These are phyloP conservation scores for Etheostoma spectabile DNA, from an alignment of 2,113 vertebrate genomes.

Conservation along the genomic window DNA sequence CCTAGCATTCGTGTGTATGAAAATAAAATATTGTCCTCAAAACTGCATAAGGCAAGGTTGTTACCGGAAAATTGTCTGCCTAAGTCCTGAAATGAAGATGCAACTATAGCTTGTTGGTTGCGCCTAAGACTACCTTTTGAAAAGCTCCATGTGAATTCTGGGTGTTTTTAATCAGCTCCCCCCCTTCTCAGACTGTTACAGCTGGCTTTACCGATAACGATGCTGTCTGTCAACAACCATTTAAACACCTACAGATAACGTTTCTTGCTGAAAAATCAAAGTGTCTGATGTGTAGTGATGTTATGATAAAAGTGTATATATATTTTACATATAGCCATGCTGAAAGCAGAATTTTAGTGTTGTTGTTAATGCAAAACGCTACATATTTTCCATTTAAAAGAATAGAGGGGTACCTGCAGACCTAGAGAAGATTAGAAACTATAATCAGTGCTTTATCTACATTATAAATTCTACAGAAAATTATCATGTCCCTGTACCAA, in stretches of 20 bases:
- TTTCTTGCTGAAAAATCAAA: conserved; percentile 18
- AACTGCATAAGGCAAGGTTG: conserved; percentile 14
- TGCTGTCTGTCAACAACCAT: conserved; percentile 26
- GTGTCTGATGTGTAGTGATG: conserved; percentile 5
- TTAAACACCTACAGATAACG: conserved; percentile 24
- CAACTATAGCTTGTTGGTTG: conserved; percentile 7
- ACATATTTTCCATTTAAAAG: not conserved
- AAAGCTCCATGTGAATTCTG: conserved; percentile 14
- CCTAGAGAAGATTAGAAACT: not conserved
- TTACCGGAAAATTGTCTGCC: not conserved
- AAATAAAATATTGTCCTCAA: conserved; percentile 38
- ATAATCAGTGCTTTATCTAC: not conserved
- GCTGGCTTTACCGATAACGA: conserved; percentile 13
- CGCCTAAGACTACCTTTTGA: not conserved
- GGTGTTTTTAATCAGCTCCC: conserved; percentile 22
- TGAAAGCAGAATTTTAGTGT: not conserved
- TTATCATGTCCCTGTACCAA: not conserved
- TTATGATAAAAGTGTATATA: not conserved
- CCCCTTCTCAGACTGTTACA: not conserved
- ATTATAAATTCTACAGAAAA: conserved; percentile 2
- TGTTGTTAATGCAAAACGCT: not conserved
- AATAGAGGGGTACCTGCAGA: not conserved
- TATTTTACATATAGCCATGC: not conserved
- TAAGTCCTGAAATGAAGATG: conserved; percentile 9
- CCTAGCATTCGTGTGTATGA: conserved; percentile 37